Percentiles rank a stretch among this genome's conserved stretches.
These are phyloP conservation scores for Sinocyclocheilus maitianheensis DNA, from an alignment of 2,113 vertebrate species.

Conservation along the genomic window DNA sequence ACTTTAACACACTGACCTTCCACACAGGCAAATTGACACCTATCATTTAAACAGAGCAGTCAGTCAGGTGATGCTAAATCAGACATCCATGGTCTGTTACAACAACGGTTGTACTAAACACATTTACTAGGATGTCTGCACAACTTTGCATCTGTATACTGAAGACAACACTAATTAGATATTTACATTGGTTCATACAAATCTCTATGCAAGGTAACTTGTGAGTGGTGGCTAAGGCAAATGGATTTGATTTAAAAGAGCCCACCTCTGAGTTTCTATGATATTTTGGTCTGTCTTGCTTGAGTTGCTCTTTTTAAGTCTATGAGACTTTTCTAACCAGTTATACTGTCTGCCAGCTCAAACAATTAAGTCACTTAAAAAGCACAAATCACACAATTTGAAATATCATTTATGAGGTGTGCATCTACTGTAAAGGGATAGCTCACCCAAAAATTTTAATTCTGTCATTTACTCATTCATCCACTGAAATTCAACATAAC, in stretches of 20 bases:
- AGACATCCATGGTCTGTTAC: neutral
- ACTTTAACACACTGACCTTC: neutral
- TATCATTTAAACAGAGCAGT: too few species aligned
- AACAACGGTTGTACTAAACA: neutral
- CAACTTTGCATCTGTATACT: neutral
- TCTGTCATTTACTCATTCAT: neutral
- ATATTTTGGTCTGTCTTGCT: too few species aligned
- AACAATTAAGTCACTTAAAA: neutral
- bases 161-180: neutral
- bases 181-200: neutral
- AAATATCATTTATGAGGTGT: neutral
- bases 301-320: too few species aligned
- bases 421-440: neutral
- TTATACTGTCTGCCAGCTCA: too few species aligned
- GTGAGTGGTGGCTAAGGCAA: neutral
- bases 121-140: neutral
- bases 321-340: too few species aligned
- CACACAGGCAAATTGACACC: neutral
- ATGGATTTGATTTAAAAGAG: too few species aligned
- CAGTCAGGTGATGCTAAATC: too few species aligned
- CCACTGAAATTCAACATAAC: neutral
- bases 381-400: neutral
- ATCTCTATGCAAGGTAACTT: neutral
- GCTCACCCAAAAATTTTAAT: neutral
- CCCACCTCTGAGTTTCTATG: too few species aligned